Evolutionary conservation across 2,113 vertebrate species (phyloP).

Genomic region (Pantherophis guttatus): DNA sequence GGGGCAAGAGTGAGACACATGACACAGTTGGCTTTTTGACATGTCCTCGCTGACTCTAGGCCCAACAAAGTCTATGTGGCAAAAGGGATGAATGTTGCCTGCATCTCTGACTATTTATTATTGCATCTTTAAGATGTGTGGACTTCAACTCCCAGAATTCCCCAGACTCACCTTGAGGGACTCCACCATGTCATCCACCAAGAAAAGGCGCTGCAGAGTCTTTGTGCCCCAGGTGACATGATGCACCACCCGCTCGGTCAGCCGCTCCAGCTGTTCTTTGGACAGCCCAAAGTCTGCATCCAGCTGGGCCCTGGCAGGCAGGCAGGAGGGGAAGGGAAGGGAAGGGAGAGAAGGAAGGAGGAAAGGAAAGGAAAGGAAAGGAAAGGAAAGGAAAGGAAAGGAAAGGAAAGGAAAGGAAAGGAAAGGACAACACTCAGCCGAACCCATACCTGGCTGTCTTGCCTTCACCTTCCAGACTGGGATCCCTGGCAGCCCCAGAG

Average conservation of each 20-base stretch:
- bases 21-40: background rate
- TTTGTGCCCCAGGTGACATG: slow-evolving; percentile 60
- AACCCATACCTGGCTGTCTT: background rate
- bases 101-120: background rate
- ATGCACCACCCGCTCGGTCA: slow-evolving; percentile 71
- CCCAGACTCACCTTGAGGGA: slow-evolving; percentile 82
- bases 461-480: background rate
- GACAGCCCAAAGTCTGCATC: slow-evolving; percentile 78
- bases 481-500: background rate
- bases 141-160: background rate
- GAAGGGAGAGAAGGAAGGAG: no score
- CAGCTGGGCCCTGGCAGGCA: slow-evolving; percentile 73
- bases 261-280: slow-evolving; percentile 74
- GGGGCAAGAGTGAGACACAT: background rate
- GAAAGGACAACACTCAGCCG: background rate
- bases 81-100: background rate
- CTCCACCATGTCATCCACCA: slow-evolving; percentile 81
- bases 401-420: no score
- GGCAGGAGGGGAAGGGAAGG: background rate
- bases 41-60: background rate
- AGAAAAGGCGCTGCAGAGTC: slow-evolving; percentile 78
- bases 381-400: no score
- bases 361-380: no score
- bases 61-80: background rate
- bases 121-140: background rate